Conservation (phyloP, 92 coral and sea anemone species). For the Epizoanthus rinbou region DNA sequence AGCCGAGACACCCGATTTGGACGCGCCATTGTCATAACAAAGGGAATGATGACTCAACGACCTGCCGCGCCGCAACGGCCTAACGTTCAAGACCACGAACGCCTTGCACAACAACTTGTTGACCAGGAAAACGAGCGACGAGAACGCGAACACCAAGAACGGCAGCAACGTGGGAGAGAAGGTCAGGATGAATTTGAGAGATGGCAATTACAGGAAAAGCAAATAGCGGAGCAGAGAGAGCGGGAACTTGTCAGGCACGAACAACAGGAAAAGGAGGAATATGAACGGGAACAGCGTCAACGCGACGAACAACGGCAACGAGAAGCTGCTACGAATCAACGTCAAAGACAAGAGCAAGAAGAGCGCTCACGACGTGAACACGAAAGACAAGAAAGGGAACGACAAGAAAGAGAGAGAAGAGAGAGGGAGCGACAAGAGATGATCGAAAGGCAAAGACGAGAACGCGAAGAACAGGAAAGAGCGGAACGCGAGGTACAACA, state of each 20-base stretch:
- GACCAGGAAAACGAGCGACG: constrained; percentile 54
- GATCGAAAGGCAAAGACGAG: constrained; percentile 56
- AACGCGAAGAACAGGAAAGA: constrained; percentile 69
- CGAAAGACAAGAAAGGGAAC: constrained; percentile 59
- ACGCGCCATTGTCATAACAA: constrained; percentile 72
- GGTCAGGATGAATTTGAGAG: constrained; percentile 66
- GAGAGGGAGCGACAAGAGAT: constrained; percentile 63
- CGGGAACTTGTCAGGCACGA: constrained; percentile 55
- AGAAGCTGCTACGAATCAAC: constrained; percentile 63
- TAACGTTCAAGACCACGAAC: constrained; percentile 56
- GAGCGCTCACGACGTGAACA: constrained; percentile 50
- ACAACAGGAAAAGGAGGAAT: constrained; percentile 46
- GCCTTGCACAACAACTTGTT: constrained; percentile 47
- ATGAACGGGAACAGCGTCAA: constrained; percentile 64
- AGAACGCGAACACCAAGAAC: constrained; percentile 53
- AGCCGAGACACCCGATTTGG: constrained; percentile 74
- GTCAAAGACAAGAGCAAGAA: constrained; percentile 64
- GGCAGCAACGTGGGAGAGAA: constrained; percentile 18
- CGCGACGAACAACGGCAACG: constrained; percentile 61
- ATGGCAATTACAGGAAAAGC: constrained; percentile 72
- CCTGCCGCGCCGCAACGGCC: constrained; percentile 39
- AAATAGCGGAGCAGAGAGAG: constrained; percentile 42
- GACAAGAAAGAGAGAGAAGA: constrained; percentile 53
- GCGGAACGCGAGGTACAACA: constrained; percentile 57
- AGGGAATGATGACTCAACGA: constrained; percentile 41